Evolutionary conservation across 2,797 vertebrate genomes (phyloP), one percentile per base, ranked within the genome.

Genomic region (Gephyroberyx darwinii): DNA sequence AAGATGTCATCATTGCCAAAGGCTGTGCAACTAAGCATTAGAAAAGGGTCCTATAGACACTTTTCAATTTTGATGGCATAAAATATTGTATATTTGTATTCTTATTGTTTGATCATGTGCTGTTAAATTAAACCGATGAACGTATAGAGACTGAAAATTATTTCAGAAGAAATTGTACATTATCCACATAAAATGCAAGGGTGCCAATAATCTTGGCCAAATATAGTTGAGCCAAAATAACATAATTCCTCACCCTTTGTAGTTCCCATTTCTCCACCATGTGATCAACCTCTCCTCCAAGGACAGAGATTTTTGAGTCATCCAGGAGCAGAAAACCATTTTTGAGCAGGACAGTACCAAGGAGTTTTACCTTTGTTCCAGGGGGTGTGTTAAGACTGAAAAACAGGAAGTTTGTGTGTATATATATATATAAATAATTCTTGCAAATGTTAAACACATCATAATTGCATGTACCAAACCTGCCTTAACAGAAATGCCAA

Each of bases 261-360:
- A 99, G 94, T 80, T 97, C 96, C 97, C 98, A 99, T 76, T 99
- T 99, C 89, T 99, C 97, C 84, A 99, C 95, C 93, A 99, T 96
- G 90, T 97, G 96, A 82, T 99, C 95, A 66, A 99, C 97, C 91
- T 98, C 97, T 88, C 98, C 98, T 50, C 97, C 98, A 8, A 99
- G 96, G 79, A 98, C 92, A 19, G 91, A 84, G 50, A 97, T 95
- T 67, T 97, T 99, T 69, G 93, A 94, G 85, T 99, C 97, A 78
- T 97, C 95, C 74, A 99, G 93, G 33, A 99, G 92, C 87, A 99
- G 93, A 83, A 98, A 93, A 70, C 98, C 97, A 67, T 98, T 98
- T 93, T 93, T 97, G 74, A 99, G 87, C 71, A 93, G 93, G 88
- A 99, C 88, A 35, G 90, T 85, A 77, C 98, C 97, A 70, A 96